These are phyloP conservation scores for Pteropus rufus DNA, from an alignment of 2,797 vertebrate genomes.

Conservation along the genomic window DNA sequence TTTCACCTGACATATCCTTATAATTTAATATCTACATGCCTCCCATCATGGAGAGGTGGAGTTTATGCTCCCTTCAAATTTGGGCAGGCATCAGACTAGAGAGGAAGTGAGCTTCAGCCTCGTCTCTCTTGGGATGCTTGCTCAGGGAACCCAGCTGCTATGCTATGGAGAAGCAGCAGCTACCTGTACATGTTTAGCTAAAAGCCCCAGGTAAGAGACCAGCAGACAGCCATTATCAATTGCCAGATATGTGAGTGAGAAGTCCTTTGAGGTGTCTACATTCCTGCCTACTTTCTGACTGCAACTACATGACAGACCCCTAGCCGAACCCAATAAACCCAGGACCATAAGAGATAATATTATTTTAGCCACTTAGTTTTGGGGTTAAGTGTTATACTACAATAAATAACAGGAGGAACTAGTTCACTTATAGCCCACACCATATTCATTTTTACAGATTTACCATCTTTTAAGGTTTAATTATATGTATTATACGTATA, in stretches of 20 bases:
- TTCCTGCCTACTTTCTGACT: not conserved
- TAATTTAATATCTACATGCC: not conserved
- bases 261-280: not conserved
- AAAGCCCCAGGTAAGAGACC: not conserved
- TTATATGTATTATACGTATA: not conserved
- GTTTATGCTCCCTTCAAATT: not conserved
- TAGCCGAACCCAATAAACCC: not conserved
- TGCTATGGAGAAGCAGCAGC: not conserved
- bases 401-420: not conserved
- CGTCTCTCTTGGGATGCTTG: not conserved
- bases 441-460: not conserved
- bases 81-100: not conserved
- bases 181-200: not conserved
- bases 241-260: not conserved
- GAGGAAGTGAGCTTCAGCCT: not conserved
- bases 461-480: not conserved
- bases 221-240: not conserved
- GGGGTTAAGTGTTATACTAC: not conserved
- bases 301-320: not conserved
- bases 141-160: not conserved
- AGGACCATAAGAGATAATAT: not conserved
- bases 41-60: not conserved
- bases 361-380: not conserved
- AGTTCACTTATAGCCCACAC: not conserved
- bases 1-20: not conserved